Base-by-base conservation (phyloP, 2,113 vertebrate species). In the Malurus alboscapulatus region DNA sequence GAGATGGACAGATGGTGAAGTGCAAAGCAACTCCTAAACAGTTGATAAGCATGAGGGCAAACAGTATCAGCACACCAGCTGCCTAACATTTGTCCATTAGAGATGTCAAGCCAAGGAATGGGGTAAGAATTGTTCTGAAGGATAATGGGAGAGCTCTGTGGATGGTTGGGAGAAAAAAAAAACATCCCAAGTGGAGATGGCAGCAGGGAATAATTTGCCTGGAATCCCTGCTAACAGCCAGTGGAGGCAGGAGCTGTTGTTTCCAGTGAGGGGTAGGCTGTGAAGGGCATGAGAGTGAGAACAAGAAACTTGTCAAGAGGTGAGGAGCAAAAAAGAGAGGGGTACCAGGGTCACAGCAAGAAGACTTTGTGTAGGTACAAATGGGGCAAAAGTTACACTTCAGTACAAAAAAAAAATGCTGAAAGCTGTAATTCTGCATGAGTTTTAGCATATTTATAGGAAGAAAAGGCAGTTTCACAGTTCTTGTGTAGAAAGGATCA, bases 1-100 rank as follows among this genome's bases (percentile, higher is more conserved):
- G 96, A 90, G 83, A 86, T 84, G 76, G 83, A 63, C 95, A 96
- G 96, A 96, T 95, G 96, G 96, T 77, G 61, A 94, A 86, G 73
- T 84, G 73, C 88, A 90, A 81, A 78, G 96, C 82, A 94, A 67
- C 68, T 88, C 67, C 93, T 80, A 73, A 94, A 88, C 51, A 87
- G 92, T 88, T 92, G 94, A 93, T 88, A 94, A 93, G 88, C 94
- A 87, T 63, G 83, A 96, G 92, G 51, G 88, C 93, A 95, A 95
- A 93, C 3, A 12, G 55, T 87, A 88, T 94, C 86, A 84, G 44
- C 48, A 27, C 48, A 94, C 83, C 90, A 94, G 83, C 95, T 96
- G 94, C 92, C 90, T 90, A 90, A 29, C 93, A 67, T 90, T 96
- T 95, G 88, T 93, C 92, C 92, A 74, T 83, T 81, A 63, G 89